phyloP scores from a whole-genome alignment of 1,140 invertebrate genomes.

The Bombyx mori region ASM3026992v2 NC_085109.1:7849001-7849500 shows the following conservation, averaged over 20 bases:
- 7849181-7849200: slow-evolving; percentile 54
- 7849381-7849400: background rate
- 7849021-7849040: too few relatives aligned
- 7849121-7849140: background rate
- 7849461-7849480: too few relatives aligned
- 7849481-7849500: too few relatives aligned
- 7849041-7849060: background rate
- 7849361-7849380: background rate
- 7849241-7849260: slow-evolving; percentile 57
- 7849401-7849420: too few relatives aligned
- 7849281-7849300: slow-evolving; percentile 41
- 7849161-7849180: slow-evolving; percentile 54
- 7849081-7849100: too few relatives aligned
- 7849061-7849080: too few relatives aligned
- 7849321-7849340: slow-evolving; percentile 44
- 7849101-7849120: too few relatives aligned
- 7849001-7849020: too few relatives aligned
- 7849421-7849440: too few relatives aligned
- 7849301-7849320: slow-evolving; percentile 58
- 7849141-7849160: background rate
- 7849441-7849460: too few relatives aligned
- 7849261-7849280: slow-evolving; percentile 51
- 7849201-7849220: slow-evolving; percentile 58
- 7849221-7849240: slow-evolving; percentile 57
- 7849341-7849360: background rate